Base-by-base conservation (phyloP, 2,113 vertebrate genomes). In the Megaleporinus macrocephalus region DNA sequence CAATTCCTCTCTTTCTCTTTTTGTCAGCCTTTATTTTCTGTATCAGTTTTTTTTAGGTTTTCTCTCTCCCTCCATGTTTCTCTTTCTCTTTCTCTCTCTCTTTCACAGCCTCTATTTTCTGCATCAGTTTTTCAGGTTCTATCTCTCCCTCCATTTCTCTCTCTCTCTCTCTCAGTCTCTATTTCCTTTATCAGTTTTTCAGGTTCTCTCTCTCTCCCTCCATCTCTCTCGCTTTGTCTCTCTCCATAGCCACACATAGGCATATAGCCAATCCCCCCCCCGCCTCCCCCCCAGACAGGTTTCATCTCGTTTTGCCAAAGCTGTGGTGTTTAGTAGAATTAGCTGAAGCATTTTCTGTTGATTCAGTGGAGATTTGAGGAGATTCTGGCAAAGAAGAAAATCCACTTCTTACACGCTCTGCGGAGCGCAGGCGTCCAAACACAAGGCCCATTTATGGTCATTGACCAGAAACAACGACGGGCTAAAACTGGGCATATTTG, bases 321-420 rank as follows among this genome's bases (percentile, higher is more conserved):
- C 70, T 83, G 75, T 51, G 55, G 55, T 69, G 82, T 84, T 84
- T 84, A 78, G 73, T 59, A 78, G 73, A 83, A 75, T 84, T 66
- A 86, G 65, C 61, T 62, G 10, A 10, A 77, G 74, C 62, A 73
- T 73, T 83, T 53, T 61, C 57, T 78, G 78, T 70, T 84, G 72
- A 86, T 81, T 86, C 62, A 81, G 78, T 59, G 59, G 51, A 73
- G 74, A 77, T 81, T 81, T 74, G 51, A 78, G 53, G 59, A 83
- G 69, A 41, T 26, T 73, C 22, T 66, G n/a, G 18, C 5, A 30
- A 29, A 29, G 20, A 44, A 47, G 9, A 41, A 68, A 83, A 72
- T 47, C 44, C 5, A 26, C 70, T 82, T 36, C 59, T 59, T 22
- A 66, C 51, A 74, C 41, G 1, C 41, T 62, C 57, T 29, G 63